Base-by-base conservation (phyloP, 1,140 invertebrate genomes). In the Dermatophagoides farinae region DNA sequence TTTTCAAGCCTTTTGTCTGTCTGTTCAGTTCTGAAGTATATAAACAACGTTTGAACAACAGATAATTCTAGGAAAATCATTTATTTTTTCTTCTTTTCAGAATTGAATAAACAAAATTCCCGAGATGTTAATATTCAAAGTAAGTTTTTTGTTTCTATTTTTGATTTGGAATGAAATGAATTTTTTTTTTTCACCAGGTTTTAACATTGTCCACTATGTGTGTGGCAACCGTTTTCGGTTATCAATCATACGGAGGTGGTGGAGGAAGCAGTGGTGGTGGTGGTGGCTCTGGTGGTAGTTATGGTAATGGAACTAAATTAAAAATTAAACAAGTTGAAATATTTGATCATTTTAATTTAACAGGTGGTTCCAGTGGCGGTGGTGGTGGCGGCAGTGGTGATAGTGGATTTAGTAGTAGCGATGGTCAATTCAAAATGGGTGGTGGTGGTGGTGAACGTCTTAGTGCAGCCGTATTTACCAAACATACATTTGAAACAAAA, bases 401-500 rank as follows among this genome's bases (percentile, higher is more conserved):
- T 16, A 6, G n/a, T 16, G 14, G 14, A 16, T 16, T 16, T n/a
- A 20, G 43, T 5, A n/a, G 14, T 44, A n/a, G 5, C 10, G 14
- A 16, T 44, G 43, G 43, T 44, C 18, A 16, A 16, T 44, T 44
- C 10, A 20, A 20, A n/a, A n/a, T 44, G 14, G 43, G 43, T n/a
- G 43, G 43, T 20, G 43, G 43, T 5, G 43, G 43, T 44, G 43
- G 43, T 44, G 43, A 20, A n/a, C 14, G 14, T 16, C 14, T 44
- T 20, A 16, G 18, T 16, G 43, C 43, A 16, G 54, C 54, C 6
- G 25, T 57, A 5, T n/a, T 14, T 4, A 57, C 54, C 23, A 57
- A 57, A 57, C 54, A 57, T 23, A 57, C 31, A 12, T 37, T 57
- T 16, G 54, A 57, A 41, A n/a, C 10, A n/a, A 57, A 22, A 40